Evolutionary conservation across 2,888 invertebrate species (phyloP).

Genomic region (Thymelicus lineola): DNA sequence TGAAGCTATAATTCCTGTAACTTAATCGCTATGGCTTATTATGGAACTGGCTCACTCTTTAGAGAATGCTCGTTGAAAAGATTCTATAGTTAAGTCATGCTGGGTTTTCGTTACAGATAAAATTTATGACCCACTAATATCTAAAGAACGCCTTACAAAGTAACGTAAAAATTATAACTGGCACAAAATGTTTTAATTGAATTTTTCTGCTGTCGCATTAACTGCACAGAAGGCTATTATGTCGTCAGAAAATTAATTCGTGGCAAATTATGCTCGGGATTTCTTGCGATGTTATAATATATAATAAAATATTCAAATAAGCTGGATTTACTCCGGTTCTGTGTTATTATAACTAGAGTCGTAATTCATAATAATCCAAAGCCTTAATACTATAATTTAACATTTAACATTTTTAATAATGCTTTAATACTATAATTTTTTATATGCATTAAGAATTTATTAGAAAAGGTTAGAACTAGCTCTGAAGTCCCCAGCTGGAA

Average conservation of each 20-base stretch:
- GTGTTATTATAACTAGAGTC: too few species aligned
- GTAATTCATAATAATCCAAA: too few species aligned
- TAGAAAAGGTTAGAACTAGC: too few species aligned
- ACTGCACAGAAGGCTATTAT: not conserved
- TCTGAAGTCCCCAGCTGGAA: too few species aligned
- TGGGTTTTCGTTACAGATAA: not conserved
- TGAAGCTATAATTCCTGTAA: not conserved
- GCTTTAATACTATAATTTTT: too few species aligned
- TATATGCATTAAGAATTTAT: too few species aligned
- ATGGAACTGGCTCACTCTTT: not conserved
- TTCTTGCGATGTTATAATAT: not conserved
- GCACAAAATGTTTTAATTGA: conserved; percentile 6
- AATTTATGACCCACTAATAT: conserved; percentile 6
- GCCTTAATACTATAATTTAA: too few species aligned
- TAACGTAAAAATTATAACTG: not conserved
- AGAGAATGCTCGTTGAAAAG: not conserved
- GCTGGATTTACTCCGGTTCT: too few species aligned
- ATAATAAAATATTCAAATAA: too few species aligned
- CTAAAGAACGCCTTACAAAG: not conserved
- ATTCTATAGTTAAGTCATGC: not conserved
- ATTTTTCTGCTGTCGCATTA: not conserved
- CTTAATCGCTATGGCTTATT: not conserved
- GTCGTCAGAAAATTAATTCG: conserved; percentile 1
- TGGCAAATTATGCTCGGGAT: not conserved
- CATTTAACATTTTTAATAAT: too few species aligned